phyloP scores from a whole-genome alignment of 2,113 vertebrate genomes.

The Holacanthus passer region DNA sequence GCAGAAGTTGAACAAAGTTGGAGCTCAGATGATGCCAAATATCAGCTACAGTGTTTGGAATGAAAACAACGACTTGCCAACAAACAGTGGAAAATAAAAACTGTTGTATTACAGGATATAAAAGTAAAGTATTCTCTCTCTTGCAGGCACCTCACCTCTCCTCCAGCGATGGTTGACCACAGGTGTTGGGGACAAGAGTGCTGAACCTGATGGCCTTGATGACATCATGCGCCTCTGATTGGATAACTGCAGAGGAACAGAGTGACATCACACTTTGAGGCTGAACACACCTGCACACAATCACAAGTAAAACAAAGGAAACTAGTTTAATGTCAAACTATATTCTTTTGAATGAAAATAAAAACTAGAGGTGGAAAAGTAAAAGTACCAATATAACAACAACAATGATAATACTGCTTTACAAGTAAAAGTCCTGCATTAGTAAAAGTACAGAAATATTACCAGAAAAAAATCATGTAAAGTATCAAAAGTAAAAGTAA shows the following conservation, averaged over 20 bases:
- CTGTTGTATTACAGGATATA: not conserved
- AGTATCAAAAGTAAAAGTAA: too few species aligned
- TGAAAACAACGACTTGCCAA: too few species aligned
- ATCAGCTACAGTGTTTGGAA: too few species aligned
- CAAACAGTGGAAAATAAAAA: not conserved
- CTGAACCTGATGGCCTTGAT: not conserved
- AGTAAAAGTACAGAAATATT: too few species aligned
- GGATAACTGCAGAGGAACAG: not conserved
- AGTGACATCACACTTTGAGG: not conserved
- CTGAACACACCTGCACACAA: not conserved
- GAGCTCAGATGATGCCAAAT: too few species aligned
- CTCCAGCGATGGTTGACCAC: conserved; percentile 49
- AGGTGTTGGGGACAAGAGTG: not conserved
- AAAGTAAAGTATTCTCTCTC: not conserved
- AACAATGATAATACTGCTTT: too few species aligned
- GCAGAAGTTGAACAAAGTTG: too few species aligned
- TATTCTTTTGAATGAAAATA: too few species aligned
- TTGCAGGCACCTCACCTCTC: conserved; percentile 27
- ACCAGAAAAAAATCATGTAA: too few species aligned
- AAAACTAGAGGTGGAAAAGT: too few species aligned
- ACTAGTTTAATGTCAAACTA: not conserved
- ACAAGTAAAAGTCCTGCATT: not conserved
- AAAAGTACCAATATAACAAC: too few species aligned
- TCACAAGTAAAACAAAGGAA: not conserved
- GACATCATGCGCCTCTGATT: conserved; percentile 43